Conservation (phyloP, 2,113 vertebrate species). For the Cichladusa arquata region DNA sequence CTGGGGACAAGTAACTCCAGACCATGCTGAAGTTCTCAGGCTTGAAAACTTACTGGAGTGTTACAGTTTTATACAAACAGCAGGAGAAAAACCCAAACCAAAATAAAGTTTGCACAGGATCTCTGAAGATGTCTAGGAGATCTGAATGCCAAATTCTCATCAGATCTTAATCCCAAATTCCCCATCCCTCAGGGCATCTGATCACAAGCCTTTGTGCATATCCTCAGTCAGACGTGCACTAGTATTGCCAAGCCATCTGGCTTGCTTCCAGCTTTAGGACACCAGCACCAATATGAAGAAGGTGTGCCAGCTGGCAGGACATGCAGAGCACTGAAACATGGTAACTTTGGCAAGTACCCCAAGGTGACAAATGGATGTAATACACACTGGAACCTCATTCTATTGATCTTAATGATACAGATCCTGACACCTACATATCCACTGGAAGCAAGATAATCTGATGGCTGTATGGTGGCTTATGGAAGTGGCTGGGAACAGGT, state of each 20-base stretch:
- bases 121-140: neutral
- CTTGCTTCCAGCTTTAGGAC: conserved; percentile 14
- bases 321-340: neutral
- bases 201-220: neutral
- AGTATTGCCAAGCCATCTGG: neutral
- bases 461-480: neutral
- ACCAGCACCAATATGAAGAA: conserved; percentile 22
- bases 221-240: neutral
- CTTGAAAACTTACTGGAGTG: neutral
- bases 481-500: neutral
- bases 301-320: conserved; percentile 30
- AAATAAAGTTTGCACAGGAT: neutral
- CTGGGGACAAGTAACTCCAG: neutral
- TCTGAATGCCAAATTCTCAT: neutral
- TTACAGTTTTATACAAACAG: neutral
- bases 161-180: neutral
- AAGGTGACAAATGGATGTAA: neutral
- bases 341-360: neutral
- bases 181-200: neutral
- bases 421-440: neutral
- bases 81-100: neutral
- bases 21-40: neutral
- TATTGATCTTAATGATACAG: neutral
- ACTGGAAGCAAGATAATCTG: neutral
- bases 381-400: neutral